Base-by-base conservation (phyloP, 2,888 invertebrate genomes). In the Mythimna ferrago region DNA sequence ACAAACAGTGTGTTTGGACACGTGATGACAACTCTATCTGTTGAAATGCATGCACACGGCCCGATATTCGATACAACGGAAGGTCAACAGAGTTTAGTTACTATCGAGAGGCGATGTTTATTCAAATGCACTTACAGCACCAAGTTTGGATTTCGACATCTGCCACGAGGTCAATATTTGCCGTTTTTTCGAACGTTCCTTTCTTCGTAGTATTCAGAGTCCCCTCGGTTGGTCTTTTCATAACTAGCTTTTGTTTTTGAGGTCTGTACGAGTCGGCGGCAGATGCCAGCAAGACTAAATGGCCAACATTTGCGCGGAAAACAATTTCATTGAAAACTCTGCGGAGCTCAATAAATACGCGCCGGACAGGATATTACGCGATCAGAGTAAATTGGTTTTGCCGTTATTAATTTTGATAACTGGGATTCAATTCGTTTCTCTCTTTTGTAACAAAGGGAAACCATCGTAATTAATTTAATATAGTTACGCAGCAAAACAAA, bases 381-480 rank as follows among this genome's bases (percentile, higher is more conserved):
- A 92, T 90, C 94, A 90, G 88, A 92, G 92, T 91, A 93, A 95
- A 95, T 95, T 95, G 95, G 89, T 95, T 94, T 93, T 92, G 94
- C 93, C 91, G 95, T 95, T 95, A 95, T 95, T 95, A 95, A 95
- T 95, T 95, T 94, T 94, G 95, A 94, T 95, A 95, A 95, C 95
- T 95, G 95, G 94, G 95, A 95, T 96, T 94, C 94, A 87, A 94
- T 93, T 94, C 93, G 95, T 95, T 95, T 95, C 95, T 95, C 95
- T 95, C 94, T 95, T 95, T 94, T 94, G 94, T 95, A 95, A 95
- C 95, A 95, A 95, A 95, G 94, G 94, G 94, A 95, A 95, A 93
- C 93, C 94, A 93, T 94, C 89, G 94, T 94, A 95, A 95, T 95
- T 95, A 94, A 94, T 94, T 94, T 92, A 92, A 88, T 89, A 92